phyloP scores from a whole-genome alignment of 2,797 vertebrate genomes.

The Muscicapa comitata region DNA sequence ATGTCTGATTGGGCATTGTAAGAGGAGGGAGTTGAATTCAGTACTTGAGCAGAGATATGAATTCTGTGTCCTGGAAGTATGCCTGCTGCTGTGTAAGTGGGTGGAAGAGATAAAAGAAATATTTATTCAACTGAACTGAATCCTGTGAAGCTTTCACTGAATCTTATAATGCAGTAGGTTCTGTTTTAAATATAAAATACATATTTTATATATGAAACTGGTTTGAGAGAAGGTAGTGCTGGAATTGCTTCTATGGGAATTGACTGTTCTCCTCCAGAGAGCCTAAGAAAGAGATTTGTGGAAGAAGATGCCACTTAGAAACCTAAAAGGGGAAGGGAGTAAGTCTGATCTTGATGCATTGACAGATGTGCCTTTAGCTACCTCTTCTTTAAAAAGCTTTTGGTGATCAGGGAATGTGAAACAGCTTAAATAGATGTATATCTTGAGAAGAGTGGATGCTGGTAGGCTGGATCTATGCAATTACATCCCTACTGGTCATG shows the following conservation, averaged over 20 bases:
- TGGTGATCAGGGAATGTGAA: neutral
- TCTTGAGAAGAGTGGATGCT: neutral
- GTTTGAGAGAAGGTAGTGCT: neutral
- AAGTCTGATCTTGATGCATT: neutral
- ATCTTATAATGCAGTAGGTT: neutral
- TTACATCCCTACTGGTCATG: neutral
- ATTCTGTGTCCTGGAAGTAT: neutral
- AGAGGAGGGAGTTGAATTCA: neutral
- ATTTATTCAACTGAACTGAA: conserved; percentile 28
- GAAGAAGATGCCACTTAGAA: neutral
- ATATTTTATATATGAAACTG: neutral
- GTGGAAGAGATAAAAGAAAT: conserved; percentile 38
- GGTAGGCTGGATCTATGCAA: neutral
- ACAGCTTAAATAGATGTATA: neutral
- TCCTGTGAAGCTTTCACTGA: neutral
- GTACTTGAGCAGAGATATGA: neutral
- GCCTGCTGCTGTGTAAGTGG: neutral
- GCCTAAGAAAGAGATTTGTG: neutral
- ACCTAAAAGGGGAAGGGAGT: neutral
- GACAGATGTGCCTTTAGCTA: neutral
- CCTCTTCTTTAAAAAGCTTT: neutral
- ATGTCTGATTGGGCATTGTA: neutral
- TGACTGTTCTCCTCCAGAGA: neutral
- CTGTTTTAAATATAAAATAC: neutral
- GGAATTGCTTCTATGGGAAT: neutral